Evolutionary conservation across 1,140 invertebrate species (phyloP).

Genomic region (Calliphora vicina): DNA sequence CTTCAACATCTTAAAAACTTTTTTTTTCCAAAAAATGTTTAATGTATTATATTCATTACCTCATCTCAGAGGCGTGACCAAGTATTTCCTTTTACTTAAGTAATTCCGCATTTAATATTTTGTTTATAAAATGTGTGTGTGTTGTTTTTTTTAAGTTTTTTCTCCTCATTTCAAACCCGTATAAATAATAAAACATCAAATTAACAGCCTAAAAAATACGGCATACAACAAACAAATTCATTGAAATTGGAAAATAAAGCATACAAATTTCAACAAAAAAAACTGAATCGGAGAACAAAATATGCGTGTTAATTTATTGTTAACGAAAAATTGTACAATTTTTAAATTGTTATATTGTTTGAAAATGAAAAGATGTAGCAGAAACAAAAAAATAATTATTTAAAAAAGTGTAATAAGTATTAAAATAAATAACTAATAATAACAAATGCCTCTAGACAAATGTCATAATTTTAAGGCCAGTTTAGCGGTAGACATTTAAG

Average conservation of each 20-base stretch:
- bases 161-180: conserved; percentile 1
- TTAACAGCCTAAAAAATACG: not conserved
- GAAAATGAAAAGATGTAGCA: not conserved
- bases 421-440: not conserved
- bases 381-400: not conserved
- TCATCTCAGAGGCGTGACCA: conserved; percentile 29
- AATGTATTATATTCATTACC: conserved; percentile 24
- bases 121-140: not conserved
- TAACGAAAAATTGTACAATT: not conserved
- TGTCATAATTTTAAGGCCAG: not conserved
- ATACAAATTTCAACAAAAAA: not conserved
- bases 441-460: not conserved
- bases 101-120: not conserved
- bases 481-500: not conserved
- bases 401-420: not conserved
- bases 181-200: not conserved
- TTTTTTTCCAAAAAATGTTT: not conserved
- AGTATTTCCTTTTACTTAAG: conserved; percentile 32
- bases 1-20: not conserved
- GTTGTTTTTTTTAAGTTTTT: not conserved
- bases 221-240: not conserved
- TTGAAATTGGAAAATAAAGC: not conserved
- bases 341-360: not conserved
- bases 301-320: not conserved
- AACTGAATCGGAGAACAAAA: not conserved